A percentile compares a stretch with the other conserved stretches of the same genome.
Conservation (phyloP, 2,797 vertebrate genomes). For the Phyllotis vaccarum region DNA sequence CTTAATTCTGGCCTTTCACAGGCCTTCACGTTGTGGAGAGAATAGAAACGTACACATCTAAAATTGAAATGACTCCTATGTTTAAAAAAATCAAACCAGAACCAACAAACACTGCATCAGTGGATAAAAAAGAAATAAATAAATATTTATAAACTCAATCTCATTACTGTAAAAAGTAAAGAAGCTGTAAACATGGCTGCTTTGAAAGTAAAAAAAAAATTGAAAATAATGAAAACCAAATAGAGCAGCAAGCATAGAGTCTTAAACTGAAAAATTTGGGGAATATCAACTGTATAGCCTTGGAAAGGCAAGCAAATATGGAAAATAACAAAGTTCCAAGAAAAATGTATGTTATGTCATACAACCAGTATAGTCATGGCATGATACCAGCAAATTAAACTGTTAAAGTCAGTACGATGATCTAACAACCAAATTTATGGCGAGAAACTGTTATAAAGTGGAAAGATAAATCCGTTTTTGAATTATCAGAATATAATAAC, state of each 20-base stretch:
- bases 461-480: too few species aligned
- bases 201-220: background rate
- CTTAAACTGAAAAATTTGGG: background rate
- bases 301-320: background rate
- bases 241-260: background rate
- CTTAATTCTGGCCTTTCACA: background rate
- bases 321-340: background rate
- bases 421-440: background rate
- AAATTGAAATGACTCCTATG: background rate
- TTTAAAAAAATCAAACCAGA: background rate
- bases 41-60: background rate
- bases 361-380: background rate
- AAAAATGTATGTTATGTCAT: background rate
- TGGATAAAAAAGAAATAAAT: background rate
- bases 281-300: background rate
- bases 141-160: background rate
- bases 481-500: background rate
- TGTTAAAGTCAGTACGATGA: background rate
- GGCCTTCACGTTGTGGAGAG: background rate
- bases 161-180: background rate
- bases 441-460: background rate
- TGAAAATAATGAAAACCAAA: background rate
- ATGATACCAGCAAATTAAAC: background rate
- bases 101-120: background rate
- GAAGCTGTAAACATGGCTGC: background rate